Evolutionary conservation across 2,113 vertebrate species (phyloP), one percentile per base, ranked within the genome.

Genomic region (Riparia riparia): DNA sequence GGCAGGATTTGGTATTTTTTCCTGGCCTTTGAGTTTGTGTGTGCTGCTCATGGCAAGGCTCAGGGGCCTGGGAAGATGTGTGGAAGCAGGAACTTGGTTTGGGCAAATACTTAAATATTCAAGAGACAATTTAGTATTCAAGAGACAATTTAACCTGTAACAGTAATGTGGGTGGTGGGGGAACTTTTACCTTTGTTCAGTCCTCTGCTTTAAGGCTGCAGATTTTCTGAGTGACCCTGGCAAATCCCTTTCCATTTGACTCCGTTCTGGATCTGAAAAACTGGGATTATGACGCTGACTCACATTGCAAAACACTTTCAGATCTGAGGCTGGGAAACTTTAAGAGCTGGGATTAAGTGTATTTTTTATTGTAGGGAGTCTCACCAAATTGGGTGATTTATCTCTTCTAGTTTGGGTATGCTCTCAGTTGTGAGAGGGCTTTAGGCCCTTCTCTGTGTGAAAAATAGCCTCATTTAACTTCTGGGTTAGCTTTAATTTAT

Each of bases 1-100:
- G 84, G 50, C 9, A 28, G 60, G 37, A 15, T 14, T 34, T 19
- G 44, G 56, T 10, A 2, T 44, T 68, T 84, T 84, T 65, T 49
- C 11, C 77, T 26, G 11, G 15, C 41, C 0, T 4, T 5, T 21
- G 7, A 1, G 8, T 34, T 45, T 4, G 1, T 4, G 6, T 20
- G 21, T 45, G 72, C 83, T 58, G 42, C 45, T 76, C 25, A 0
- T 45, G 34, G 50, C n/a, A 2, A 64, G 41, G 60, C 39, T 71
- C 12, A 1, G 69, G 26, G 32, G 29, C 34, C 53, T 18, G 8
- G 78, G 45, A 32, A 10, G 42, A 29, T 17, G 0, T 2, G 1
- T n/a, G 64, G 39, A 34, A 39, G 14, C 2, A 21, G 82, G 63
- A 60, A 34, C 26, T 63, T 42, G 42, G 7, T 80, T 82, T 80